These are phyloP conservation scores for Verasper variegatus DNA, from an alignment of 2,113 vertebrate species.

Conservation along the genomic window DNA sequence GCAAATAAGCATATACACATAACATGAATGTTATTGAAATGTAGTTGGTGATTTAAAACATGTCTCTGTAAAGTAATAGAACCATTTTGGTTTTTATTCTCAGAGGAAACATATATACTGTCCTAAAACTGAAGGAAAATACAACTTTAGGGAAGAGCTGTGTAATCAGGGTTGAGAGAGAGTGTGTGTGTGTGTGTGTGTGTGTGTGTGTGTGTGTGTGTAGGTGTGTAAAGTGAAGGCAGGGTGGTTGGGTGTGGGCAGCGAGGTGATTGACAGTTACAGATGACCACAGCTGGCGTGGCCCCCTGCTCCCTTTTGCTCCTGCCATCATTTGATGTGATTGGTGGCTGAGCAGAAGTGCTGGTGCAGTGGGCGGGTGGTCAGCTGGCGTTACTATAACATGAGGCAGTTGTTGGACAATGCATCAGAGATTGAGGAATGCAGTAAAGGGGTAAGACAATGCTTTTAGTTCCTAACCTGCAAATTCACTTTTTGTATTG, in stretches of 20 bases:
- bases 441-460: constrained; percentile 76
- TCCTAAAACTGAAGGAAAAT: too few species aligned
- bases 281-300: constrained; percentile 78
- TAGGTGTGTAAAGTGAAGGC: neutral
- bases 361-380: constrained; percentile 71
- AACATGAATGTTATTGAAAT: too few species aligned
- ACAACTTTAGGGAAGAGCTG: too few species aligned
- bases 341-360: constrained; percentile 72
- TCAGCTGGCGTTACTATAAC: constrained; percentile 73
- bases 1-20: too few species aligned
- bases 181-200: too few species aligned
- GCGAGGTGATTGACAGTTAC: constrained; percentile 69
- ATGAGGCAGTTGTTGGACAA: constrained; percentile 74
- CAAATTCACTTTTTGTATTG: neutral
- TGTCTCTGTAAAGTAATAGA: too few species aligned
- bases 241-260: constrained; percentile 15
- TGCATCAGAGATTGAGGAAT: constrained; percentile 63
- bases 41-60: too few species aligned
- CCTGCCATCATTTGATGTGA: constrained; percentile 55
- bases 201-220: neutral
- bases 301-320: constrained; percentile 20
- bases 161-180: too few species aligned
- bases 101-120: too few species aligned
- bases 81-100: too few species aligned
- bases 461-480: constrained; percentile 18